These are phyloP conservation scores for Tautogolabrus adspersus DNA, from an alignment of 2,113 vertebrate genomes.

Conservation along the genomic window DNA sequence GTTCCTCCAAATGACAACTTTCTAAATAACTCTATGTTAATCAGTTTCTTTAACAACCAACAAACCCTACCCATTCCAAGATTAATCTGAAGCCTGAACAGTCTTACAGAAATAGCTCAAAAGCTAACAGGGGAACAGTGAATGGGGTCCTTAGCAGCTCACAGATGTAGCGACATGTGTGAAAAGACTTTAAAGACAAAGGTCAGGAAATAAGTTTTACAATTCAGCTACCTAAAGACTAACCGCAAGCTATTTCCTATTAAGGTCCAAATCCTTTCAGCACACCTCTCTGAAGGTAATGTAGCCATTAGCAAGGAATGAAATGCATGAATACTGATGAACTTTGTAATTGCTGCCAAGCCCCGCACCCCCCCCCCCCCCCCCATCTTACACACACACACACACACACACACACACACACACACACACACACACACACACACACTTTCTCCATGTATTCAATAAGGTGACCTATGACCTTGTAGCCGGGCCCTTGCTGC, in stretches of 20 bases:
- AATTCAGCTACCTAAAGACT: slow-evolving; percentile 48
- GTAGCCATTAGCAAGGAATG: slow-evolving; percentile 65
- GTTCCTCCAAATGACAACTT: too few species aligned
- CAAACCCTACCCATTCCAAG: too few species aligned
- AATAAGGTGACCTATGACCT: slow-evolving; percentile 74
- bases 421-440: slow-evolving; percentile 31
- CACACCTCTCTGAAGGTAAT: slow-evolving; percentile 64
- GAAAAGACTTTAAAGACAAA: slow-evolving; percentile 31
- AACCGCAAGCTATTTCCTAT: slow-evolving; percentile 57
- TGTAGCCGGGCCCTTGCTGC: slow-evolving; percentile 62
- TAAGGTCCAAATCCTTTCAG: slow-evolving; percentile 67
- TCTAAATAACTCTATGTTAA: too few species aligned
- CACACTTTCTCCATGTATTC: slow-evolving; percentile 69
- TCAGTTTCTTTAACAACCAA: too few species aligned
- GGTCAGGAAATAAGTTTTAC: slow-evolving; percentile 43
- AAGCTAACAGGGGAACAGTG: not conserved
- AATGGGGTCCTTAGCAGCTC: not conserved
- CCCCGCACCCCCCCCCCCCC: slow-evolving; percentile 11
- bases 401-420: slow-evolving; percentile 35
- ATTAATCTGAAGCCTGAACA: not conserved
- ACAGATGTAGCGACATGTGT: slow-evolving; percentile 23
- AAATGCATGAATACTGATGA: slow-evolving; percentile 80
- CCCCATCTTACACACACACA: slow-evolving; percentile 27
- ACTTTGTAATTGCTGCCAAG: slow-evolving; percentile 72
- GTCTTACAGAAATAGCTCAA: not conserved